A percentile compares a stretch with the other conserved stretches of the same genome.
These are phyloP conservation scores for Moxostoma hubbsi DNA, from an alignment of 2,797 vertebrate species.

Conservation along the genomic window DNA sequence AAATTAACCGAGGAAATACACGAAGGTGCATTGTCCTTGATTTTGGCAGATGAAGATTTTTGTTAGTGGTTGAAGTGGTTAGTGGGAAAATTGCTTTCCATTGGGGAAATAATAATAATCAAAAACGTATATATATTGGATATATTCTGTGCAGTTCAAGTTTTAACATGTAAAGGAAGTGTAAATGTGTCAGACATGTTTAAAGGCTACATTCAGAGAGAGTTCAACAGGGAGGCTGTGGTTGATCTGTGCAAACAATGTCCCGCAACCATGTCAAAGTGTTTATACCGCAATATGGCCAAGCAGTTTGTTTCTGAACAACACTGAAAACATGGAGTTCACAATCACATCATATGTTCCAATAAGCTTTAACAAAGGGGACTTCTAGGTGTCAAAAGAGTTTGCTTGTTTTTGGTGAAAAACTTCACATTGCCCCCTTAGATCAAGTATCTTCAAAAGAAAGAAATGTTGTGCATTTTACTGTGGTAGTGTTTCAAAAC, in stretches of 20 bases:
- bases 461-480: too few relatives aligned
- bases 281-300: neutral
- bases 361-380: constrained; percentile 58
- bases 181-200: neutral
- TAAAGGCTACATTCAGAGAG: neutral
- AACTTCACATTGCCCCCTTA: neutral
- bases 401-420: neutral
- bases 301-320: neutral
- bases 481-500: too few relatives aligned
- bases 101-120: too few relatives aligned
- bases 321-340: neutral
- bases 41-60: too few relatives aligned
- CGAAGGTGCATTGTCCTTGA: too few relatives aligned
- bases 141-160: too few relatives aligned
- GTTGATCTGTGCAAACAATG: neutral
- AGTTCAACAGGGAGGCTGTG: too few relatives aligned
- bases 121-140: too few relatives aligned
- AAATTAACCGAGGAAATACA: too few relatives aligned
- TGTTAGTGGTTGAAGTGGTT: too few relatives aligned
- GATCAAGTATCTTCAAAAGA: neutral
- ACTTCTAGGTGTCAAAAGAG: neutral
- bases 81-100: too few relatives aligned
- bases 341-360: constrained; percentile 65
- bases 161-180: too few relatives aligned
- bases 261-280: neutral